Base-by-base conservation (phyloP, 2,113 vertebrate species). In the Chaetodon auriga region DNA sequence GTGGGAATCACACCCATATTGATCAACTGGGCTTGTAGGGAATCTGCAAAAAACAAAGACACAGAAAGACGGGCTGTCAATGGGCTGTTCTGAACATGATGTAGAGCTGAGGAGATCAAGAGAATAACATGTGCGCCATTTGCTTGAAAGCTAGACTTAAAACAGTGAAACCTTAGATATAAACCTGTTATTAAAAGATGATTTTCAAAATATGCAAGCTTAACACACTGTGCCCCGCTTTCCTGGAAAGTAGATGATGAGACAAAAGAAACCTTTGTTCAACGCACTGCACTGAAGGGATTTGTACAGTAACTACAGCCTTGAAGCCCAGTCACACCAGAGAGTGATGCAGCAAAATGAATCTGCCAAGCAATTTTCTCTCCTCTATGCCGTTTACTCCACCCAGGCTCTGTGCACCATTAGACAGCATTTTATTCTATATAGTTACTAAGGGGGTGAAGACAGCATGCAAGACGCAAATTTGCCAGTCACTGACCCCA, bases 1-100 rank as follows among this genome's bases (percentile, higher is more conserved):
- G 97, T 99, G 82, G 98, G 97, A 84, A 99, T 99, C 82, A 99
- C 97, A 64, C 97, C 98, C 97, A 99, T 98, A 90, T 93, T 97
- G 93, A 99, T 99, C 90, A 99, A 96, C 93, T 99, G 98, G 86
- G 97, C 97, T 93, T 99, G 98, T 92, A 99, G 88, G 58, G 97
- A 97, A 95, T 99, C 98, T 99, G 94, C 6, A 91, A 69, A 89
- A 48, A 23, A 53, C 19, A 18, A 18, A 75, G 7, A 78, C 36
- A 68, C 18, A 87, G 1, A 66, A 18, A 80, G 46, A 78, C 14
- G 7, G 54, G 43, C 7, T 4, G 64, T 66, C 0, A 7, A 64
- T 30, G 30, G 2, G 19, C 18, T 38, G 78, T 38, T 69, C 43
- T 6, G 9, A 43, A 69, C 35, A 25, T 0, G 4, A 11, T 18